A percentile compares a stretch with the other conserved stretches of the same genome.
These are phyloP conservation scores for Dromas ardeola DNA, from an alignment of 2,113 vertebrate genomes.

Conservation along the genomic window DNA sequence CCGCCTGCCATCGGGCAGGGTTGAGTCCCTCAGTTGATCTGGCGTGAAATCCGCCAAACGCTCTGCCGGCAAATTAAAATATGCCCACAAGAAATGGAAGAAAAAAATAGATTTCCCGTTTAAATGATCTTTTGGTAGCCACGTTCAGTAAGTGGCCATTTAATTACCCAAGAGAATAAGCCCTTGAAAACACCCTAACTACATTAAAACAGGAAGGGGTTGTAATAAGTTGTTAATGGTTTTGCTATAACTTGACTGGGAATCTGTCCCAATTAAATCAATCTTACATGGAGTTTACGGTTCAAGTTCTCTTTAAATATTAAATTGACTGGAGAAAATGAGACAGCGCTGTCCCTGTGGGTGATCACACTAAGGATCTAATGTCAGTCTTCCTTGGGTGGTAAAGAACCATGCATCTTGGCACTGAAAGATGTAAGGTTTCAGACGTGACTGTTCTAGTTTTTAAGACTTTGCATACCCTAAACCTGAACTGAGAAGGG, in stretches of 20 bases:
- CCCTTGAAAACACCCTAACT: neutral
- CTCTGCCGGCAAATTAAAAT: neutral
- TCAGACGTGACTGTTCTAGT: neutral
- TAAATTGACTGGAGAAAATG: neutral
- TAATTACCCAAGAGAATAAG: neutral
- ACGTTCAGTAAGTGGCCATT: neutral
- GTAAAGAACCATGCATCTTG: neutral
- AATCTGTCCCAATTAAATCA: neutral
- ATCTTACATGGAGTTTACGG: neutral
- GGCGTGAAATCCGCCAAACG: neutral
- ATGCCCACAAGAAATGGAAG: neutral
- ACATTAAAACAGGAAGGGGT: neutral
- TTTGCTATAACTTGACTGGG: neutral
- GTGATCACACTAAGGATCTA: neutral
- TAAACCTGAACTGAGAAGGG: neutral
- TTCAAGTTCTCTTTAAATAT: neutral
- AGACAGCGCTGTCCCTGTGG: accelerated
- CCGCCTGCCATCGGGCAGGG: neutral
- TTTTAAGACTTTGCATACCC: neutral
- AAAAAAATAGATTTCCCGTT: neutral
- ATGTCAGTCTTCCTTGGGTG: neutral
- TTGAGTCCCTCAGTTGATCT: too few species aligned
- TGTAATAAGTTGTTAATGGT: accelerated
- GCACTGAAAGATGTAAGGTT: neutral
- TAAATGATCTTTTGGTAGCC: neutral